Evolutionary conservation across 2,797 vertebrate species (phyloP).

Genomic region (Myripristis murdjan): DNA sequence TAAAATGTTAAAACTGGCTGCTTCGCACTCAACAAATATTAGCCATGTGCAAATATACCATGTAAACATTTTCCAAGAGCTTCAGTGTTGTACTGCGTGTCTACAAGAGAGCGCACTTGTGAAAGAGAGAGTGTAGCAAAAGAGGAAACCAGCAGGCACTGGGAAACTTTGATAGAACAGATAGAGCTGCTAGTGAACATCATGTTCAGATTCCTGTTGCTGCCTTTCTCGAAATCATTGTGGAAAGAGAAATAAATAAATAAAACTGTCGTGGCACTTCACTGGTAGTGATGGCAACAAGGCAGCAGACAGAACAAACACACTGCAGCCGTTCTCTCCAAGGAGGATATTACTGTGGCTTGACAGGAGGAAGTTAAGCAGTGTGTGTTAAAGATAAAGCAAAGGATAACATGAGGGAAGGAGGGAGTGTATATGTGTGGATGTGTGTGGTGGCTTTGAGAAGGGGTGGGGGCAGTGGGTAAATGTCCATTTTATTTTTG

Average conservation of each 20-base stretch:
- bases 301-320: conserved; percentile 55
- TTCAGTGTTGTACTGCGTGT: neutral
- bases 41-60: neutral
- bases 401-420: conserved; percentile 21
- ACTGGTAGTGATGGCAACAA: conserved; percentile 72
- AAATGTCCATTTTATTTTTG: too few relatives aligned
- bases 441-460: neutral
- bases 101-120: neutral
- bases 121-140: conserved; percentile 7
- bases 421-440: neutral
- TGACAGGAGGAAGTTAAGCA: conserved; percentile 60
- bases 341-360: conserved; percentile 53
- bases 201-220: conserved; percentile 44
- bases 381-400: conserved; percentile 49
- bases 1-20: neutral
- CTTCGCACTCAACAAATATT: neutral
- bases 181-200: conserved; percentile 15
- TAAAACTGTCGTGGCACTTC: conserved; percentile 67
- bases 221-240: conserved; percentile 42
- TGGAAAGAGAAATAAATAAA: conserved; percentile 54
- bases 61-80: neutral
- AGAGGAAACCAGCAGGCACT: neutral
- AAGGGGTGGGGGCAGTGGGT: too few relatives aligned
- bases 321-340: conserved; percentile 21
- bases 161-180: conserved; percentile 27